Evolutionary conservation across 2,888 invertebrate species (phyloP).

Genomic region (Elaeidobius kamerunicus): DNA sequence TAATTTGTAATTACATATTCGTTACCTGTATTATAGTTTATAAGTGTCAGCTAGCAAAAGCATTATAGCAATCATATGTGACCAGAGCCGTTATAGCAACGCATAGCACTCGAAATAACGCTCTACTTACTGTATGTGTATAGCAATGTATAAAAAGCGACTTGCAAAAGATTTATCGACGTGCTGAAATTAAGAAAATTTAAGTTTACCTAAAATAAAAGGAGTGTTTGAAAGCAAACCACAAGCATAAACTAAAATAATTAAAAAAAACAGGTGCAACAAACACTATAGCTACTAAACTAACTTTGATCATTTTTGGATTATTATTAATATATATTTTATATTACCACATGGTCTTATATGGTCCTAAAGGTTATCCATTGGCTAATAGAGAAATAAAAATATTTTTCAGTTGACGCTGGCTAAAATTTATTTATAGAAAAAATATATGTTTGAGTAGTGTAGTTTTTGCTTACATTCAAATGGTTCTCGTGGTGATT

Average conservation of each 20-base stretch:
- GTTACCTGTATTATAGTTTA: conserved; percentile 6
- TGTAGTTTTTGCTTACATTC: neutral
- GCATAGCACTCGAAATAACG: conserved; percentile 15
- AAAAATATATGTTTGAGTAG: neutral
- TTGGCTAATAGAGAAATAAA: neutral
- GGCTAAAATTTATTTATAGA: neutral
- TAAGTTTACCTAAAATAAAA: conserved; percentile 13
- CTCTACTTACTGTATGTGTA: conserved; percentile 25
- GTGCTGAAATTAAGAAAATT: conserved; percentile 29
- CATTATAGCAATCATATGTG: conserved; percentile 6
- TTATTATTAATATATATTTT: neutral
- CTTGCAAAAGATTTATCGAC: conserved; percentile 21
- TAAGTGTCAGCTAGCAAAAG: conserved; percentile 8
- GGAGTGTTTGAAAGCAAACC: conserved; percentile 7
- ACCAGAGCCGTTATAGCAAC: conserved; percentile 13
- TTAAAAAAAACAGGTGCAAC: neutral
- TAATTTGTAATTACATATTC: neutral
- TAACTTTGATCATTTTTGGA: too few relatives aligned
- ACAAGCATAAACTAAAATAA: neutral
- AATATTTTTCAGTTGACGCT: too few relatives aligned
- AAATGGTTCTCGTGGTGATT: too few relatives aligned
- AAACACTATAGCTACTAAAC: too few relatives aligned
- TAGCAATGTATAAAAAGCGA: conserved; percentile 25
- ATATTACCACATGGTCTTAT: neutral
- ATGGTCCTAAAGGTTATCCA: neutral